Percentiles rank a stretch among this genome's conserved stretches.
Conservation (phyloP, 2,113 vertebrate species). For the Columbina picui region DNA sequence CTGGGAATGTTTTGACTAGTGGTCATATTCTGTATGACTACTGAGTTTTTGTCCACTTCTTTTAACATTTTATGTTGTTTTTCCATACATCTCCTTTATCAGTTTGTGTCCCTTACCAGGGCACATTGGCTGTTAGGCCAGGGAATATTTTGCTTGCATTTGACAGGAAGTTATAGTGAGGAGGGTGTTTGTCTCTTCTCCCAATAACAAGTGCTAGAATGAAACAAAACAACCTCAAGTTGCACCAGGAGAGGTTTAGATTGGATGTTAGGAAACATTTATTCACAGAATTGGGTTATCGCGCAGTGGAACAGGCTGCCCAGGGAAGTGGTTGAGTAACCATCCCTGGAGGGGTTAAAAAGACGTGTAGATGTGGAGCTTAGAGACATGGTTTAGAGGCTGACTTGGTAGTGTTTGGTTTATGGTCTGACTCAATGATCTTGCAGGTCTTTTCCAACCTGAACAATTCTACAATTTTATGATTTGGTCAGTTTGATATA, state of each 20-base stretch:
- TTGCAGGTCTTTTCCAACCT: neutral
- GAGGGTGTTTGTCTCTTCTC: neutral
- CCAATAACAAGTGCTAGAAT: neutral
- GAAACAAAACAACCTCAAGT: neutral
- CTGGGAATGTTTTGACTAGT: neutral
- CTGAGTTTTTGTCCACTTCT: neutral
- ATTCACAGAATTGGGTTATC: neutral
- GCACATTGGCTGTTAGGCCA: neutral
- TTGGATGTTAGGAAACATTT: neutral
- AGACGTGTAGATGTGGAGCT: neutral
- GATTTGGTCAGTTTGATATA: neutral
- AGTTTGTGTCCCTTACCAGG: neutral
- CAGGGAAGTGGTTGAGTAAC: neutral
- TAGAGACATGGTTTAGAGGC: neutral
- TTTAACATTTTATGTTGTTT: neutral
- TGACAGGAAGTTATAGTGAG: neutral
- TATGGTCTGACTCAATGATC: neutral
- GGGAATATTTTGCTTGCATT: neutral
- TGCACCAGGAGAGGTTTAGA: neutral
- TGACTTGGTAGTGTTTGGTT: neutral
- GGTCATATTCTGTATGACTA: neutral
- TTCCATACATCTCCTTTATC: neutral
- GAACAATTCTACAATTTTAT: neutral
- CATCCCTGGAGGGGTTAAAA: neutral
- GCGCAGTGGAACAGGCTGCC: neutral